Base-by-base conservation (phyloP, 1,140 invertebrate species). In the Epicauta chinensis region DNA sequence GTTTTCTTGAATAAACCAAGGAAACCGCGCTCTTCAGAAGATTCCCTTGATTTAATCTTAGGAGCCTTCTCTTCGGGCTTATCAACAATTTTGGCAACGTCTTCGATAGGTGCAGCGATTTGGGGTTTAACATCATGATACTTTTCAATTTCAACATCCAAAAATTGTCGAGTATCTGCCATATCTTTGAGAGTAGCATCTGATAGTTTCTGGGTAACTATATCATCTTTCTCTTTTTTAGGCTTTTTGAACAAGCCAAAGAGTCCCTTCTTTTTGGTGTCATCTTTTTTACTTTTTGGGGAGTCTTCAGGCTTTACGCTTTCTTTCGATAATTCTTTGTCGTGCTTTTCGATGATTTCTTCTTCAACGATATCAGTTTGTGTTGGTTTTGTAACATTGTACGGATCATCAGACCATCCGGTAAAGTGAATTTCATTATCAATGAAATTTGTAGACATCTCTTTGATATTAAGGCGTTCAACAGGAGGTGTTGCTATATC, bases 261-360 rank as follows among this genome's bases (percentile, higher is more conserved):
- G 30, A 45, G 43, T 40, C 56, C 44, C 13, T 32, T 48, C 30
- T 31, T 46, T 46, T 46, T 34, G n/a, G 23, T 31, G 11, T 31
- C 42, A 30, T 34, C 31, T 13, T 10, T 16, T 14, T 15, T 50
- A 15, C 31, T 10, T 34, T 44, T 31, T 30, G 7, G 5, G 1
- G 16, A n/a, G 2, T 44, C 30, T 0, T 44, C 31, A 34, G 11
- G 9, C 35, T 47, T 41, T 9, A 23, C n/a, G 35, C 35, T 49
- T 41, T 68, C 67, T 55, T 64, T 68, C 1, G 63, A 64, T 16
- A 59, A 55, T 61, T 70, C 64, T 46, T 58, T 50, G 30, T 66
- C 62, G 36, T 69, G 65, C 55, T 69, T 69, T 44, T 67, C 64
- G 15, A 69, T 58, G 15, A 63, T 63, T 23, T 23, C 23, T 23